phyloP scores from a whole-genome alignment of 2,888 invertebrate species.

The Xiphydria camelus region DNA sequence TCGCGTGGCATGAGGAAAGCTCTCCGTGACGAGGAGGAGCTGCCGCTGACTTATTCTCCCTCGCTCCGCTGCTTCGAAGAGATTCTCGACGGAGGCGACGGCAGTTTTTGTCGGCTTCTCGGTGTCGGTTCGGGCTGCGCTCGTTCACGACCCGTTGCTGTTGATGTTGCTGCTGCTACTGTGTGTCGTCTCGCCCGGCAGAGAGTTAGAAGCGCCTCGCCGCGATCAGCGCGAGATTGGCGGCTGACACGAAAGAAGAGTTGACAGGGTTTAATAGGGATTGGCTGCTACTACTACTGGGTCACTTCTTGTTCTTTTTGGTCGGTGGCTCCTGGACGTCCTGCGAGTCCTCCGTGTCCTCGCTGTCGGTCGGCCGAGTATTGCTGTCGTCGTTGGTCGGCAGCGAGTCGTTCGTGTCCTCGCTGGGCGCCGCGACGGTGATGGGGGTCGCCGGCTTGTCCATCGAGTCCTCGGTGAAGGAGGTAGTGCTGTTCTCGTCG shows the following conservation, averaged over 20 bases:
- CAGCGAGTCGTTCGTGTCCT: slow-evolving; percentile 63
- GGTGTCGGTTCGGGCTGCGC: no score
- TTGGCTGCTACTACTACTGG: slow-evolving; percentile 35
- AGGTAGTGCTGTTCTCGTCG: slow-evolving; percentile 73
- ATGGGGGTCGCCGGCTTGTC: slow-evolving; percentile 68
- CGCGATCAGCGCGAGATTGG: slow-evolving; percentile 47
- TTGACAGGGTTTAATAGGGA: slow-evolving; percentile 34
- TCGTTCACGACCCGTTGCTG: no score
- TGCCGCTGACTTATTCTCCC: no score
- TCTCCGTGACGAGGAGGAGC: no score
- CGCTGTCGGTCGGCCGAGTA: slow-evolving; percentile 52
- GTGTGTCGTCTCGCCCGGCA: slow-evolving; percentile 6
- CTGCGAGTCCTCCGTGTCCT: slow-evolving; percentile 56
- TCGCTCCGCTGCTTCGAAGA: no score
- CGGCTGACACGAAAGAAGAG: slow-evolving; percentile 47
- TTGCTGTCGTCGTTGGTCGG: slow-evolving; percentile 57
- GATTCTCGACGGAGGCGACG: no score
- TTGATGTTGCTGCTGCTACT: no score
- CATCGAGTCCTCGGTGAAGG: slow-evolving; percentile 76
- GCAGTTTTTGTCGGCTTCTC: no score
- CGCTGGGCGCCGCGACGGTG: slow-evolving; percentile 55
- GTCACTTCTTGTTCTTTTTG: slow-evolving; percentile 65
- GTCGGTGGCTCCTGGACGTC: slow-evolving; percentile 59
- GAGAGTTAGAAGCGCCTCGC: slow-evolving; percentile 45
- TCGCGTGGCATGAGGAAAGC: no score